Conservation (phyloP, 2,888 invertebrate species). For the Microctonus brassicae region DNA sequence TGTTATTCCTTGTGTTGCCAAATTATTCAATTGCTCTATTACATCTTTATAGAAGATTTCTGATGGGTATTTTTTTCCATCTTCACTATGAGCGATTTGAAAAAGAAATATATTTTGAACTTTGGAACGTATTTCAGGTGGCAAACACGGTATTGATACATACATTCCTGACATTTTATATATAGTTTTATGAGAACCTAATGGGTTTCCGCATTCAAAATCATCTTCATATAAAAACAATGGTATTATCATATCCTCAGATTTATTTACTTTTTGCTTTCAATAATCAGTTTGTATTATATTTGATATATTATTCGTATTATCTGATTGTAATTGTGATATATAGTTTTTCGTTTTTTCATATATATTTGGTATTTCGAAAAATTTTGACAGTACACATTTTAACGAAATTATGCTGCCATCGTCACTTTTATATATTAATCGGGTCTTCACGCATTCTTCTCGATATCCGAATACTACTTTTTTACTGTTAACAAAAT, state of each 20-base stretch:
- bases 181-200: slow-evolving; percentile 31
- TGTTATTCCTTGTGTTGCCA: slow-evolving; percentile 1
- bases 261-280: too few species aligned
- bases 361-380: slow-evolving; percentile 5
- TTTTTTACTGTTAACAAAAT: not conserved
- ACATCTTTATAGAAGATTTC: not conserved
- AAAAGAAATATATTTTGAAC: slow-evolving; percentile 29
- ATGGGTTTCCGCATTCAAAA: slow-evolving; percentile 25
- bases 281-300: slow-evolving; percentile 25
- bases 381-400: not conserved
- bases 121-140: slow-evolving; percentile 31
- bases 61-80: too few species aligned
- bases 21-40: slow-evolving; percentile 24
- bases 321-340: not conserved
- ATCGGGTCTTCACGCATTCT: not conserved
- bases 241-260: not conserved
- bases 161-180: slow-evolving; percentile 39
- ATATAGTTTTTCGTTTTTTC: slow-evolving; percentile 5
- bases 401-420: not conserved
- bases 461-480: slow-evolving; percentile 4
- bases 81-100: slow-evolving; percentile 31
- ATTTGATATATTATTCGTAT: slow-evolving; percentile 7
- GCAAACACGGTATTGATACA: slow-evolving; percentile 33
- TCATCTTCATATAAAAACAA: slow-evolving; percentile 19
- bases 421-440: not conserved